Percentiles rank a stretch among this genome's conserved stretches.
Conservation (phyloP, 2,797 vertebrate genomes). For the Sarcophilus harrisii region DNA sequence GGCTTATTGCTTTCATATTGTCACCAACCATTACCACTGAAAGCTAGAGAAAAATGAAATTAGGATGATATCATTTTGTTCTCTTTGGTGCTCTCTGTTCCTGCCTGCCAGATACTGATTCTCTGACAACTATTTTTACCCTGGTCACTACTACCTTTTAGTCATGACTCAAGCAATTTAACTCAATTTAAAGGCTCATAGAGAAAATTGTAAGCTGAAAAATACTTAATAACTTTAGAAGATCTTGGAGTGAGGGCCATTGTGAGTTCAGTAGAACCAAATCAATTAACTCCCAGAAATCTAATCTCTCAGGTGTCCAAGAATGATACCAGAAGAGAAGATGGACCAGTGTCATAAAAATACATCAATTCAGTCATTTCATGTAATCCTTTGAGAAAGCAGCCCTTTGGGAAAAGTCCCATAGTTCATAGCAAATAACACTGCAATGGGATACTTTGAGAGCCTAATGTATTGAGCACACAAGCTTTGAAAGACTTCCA, state of each 20-base stretch:
- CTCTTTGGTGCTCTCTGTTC: neutral
- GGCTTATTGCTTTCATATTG: neutral
- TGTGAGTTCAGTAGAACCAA: neutral
- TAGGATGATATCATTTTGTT: neutral
- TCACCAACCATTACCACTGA: neutral
- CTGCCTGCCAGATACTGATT: neutral
- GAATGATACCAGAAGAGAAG: neutral
- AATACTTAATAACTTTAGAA: neutral
- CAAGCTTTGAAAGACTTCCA: neutral
- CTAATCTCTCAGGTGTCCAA: neutral
- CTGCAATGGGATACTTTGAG: neutral
- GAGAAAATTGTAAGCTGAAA: constrained; percentile 2
- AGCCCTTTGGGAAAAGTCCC: neutral
- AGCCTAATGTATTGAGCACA: neutral
- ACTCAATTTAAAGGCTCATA: neutral
- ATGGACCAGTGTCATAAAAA: neutral
- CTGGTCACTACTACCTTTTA: neutral
- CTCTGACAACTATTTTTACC: neutral
- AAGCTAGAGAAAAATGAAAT: neutral
- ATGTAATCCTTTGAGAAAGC: neutral
- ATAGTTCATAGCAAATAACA: neutral
- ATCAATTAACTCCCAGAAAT: neutral
- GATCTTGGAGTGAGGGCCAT: neutral
- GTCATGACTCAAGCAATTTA: neutral
- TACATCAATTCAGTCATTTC: neutral